Evolutionary conservation across 2,113 vertebrate species (phyloP).

Genomic region (Corvus moneduloides): DNA sequence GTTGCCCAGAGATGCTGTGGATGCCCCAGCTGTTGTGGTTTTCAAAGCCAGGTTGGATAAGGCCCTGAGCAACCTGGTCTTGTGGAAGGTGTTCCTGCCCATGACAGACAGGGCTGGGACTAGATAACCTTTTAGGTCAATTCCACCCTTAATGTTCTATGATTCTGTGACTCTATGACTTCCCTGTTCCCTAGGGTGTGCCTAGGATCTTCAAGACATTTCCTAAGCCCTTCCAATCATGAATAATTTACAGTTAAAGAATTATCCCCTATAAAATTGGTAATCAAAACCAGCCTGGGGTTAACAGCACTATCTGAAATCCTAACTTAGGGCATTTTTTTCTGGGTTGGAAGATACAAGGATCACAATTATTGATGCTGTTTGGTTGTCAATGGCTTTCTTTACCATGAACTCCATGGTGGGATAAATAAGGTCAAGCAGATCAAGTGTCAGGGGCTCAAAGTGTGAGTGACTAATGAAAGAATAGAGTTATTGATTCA

Average conservation of each 20-base stretch:
- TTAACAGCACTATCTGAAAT: background rate
- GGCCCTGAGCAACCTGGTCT: background rate
- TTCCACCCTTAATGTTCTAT: background rate
- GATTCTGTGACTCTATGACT: background rate
- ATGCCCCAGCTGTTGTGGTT: rapidly evolving
- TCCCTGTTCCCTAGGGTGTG: background rate
- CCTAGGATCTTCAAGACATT: background rate
- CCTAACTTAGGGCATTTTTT: background rate
- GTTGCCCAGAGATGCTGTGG: background rate
- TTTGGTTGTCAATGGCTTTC: background rate
- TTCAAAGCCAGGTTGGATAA: background rate
- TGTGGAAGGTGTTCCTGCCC: background rate
- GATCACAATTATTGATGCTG: conserved; percentile 13
- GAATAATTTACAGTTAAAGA: background rate
- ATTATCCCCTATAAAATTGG: background rate
- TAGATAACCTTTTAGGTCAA: background rate
- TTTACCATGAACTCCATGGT: background rate
- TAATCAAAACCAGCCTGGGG: background rate
- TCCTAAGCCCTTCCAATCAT: background rate
- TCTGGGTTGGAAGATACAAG: background rate
- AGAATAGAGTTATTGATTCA: conserved; percentile 45
- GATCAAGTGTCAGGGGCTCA: background rate
- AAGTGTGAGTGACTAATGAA: conserved; percentile 53
- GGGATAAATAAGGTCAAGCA: conserved; percentile 36
- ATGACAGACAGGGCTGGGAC: background rate